Base-by-base conservation (phyloP, 2,797 vertebrate genomes). In the Enteromius treurensis region DNA sequence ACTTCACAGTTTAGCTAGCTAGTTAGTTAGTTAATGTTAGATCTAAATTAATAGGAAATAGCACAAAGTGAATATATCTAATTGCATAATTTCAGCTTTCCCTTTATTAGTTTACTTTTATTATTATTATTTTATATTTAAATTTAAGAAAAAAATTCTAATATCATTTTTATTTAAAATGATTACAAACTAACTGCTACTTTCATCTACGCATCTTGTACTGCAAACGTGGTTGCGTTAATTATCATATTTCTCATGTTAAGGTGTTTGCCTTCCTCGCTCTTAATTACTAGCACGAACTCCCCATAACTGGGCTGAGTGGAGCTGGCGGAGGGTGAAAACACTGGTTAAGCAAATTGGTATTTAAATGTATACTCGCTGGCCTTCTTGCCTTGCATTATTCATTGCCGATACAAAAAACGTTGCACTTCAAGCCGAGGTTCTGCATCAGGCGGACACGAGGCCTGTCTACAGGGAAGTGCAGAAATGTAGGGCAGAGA, bases 281-380 rank as follows among this genome's bases (percentile, higher is more conserved):
- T 77, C 89, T 90, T 92, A 91, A 92, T 92, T 91, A 91, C 73
- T 62, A 89, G 53, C 77, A 62, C 74, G 81, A 42, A 86, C 88
- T 91, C 88, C 82, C 78, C 49, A 78, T 77, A 73, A 47, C 80
- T 73, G 87, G 75, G 86, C 90, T 89, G 91, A 93, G 91, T 83
- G 80, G 85, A 90, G 92, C 92, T 93, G 93, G 91, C 92, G 91
- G 86, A 91, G 90, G 90, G 83, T 92, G 92, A 93, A 93, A 94
- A 93, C 93, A 94, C 90, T 94, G 94, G 94, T 95, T 95, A 95
- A 95, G 94, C 94, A 95, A 95, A 95, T 94, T 94, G 94, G 92
- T 95, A 92, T 95, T 95, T 95, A 94, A 94, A 93, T 94, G 94
- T 93, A 95, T 94, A 94, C 93, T 94, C 88, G 91, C 91, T 86